Conservation (phyloP, 1,140 invertebrate genomes). For the Ceratitis capitata region DNA sequence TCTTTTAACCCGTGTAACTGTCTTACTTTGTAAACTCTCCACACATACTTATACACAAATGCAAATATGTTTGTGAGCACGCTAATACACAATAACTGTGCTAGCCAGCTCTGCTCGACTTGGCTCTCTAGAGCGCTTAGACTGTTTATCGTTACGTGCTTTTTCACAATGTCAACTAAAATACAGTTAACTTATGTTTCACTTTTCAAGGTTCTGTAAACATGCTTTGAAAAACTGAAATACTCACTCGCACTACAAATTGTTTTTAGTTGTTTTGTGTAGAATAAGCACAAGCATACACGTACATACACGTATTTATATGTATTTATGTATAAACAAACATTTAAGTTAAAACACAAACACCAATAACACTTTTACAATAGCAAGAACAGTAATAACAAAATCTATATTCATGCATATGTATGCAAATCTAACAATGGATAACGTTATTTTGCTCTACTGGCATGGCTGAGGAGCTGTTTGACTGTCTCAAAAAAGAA, state of each 20-base stretch:
- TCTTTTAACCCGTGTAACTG: too few relatives aligned
- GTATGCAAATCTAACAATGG: slow-evolving; percentile 1
- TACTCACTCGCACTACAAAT: background rate
- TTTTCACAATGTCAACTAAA: slow-evolving; percentile 44
- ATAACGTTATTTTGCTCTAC: slow-evolving; percentile 2
- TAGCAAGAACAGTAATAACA: background rate
- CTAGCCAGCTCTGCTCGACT: background rate
- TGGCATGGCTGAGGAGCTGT: background rate
- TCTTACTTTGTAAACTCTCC: background rate
- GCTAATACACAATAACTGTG: background rate
- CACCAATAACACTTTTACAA: too few relatives aligned
- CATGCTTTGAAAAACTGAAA: slow-evolving; percentile 25
- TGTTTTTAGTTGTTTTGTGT: background rate
- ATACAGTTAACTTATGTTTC: slow-evolving; percentile 45
- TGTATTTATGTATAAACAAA: background rate
- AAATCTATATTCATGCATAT: background rate
- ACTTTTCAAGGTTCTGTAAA: slow-evolving; percentile 41
- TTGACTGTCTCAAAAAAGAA: slow-evolving; percentile 12
- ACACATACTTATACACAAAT: background rate
- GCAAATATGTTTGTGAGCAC: background rate
- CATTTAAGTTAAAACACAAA: slow-evolving; percentile 8
- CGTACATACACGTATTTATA: background rate
- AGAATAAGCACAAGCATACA: slow-evolving; percentile 1
- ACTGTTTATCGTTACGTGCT: slow-evolving; percentile 41
- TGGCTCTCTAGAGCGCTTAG: background rate